Base-by-base conservation (phyloP, 2,888 invertebrate species). In the Leptura quadrifasciata region DNA sequence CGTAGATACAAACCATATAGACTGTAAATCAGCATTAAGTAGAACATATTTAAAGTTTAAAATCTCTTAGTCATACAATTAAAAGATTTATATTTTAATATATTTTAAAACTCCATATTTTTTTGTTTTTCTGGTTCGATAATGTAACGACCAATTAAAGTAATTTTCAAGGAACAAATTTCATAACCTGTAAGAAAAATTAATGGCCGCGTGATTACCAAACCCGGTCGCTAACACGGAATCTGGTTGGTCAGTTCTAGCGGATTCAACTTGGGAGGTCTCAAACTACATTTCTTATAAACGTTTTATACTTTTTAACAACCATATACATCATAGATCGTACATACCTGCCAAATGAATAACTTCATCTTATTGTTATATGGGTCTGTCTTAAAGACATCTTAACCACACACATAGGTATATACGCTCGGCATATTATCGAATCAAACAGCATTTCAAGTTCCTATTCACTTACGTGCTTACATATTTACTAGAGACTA, bases 261-360 rank as follows among this genome's bases (percentile, higher is more conserved):
- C 78, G 80, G 79, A 77, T 79, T 81, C 87, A 73, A 85, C 88
- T 87, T 88, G 88, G 88, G 88, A 86, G 88, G 88, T 88, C 88
- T 81, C 82, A 81, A 82, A 84, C 84, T 84, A 84, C 84, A 86
- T 86, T 87, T 87, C 87, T 87, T 86, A 82, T 85, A 81, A 85
- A 80, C 83, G 84, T 85, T 85, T 86, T 87, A 84, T 85, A 84
- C 81, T 76, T 82, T 85, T 85, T 83, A 80, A 80, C 79, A 80
- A 75, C 78, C 76, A 78, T 78, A 78, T 85, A 84, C 82, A 84
- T 85, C 85, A 86, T 85, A 84, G 84, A 83, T 82, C 82, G 74
- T 76, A 78, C 71, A 75, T 78, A 74, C 61, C 70, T 75, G 83
- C 81, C 83, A 83, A 81, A 83, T 83, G 81, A 71, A 71, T 83